Evolutionary conservation across 2,113 vertebrate genomes (phyloP).

Genomic region (Sylvilagus bachmani): DNA sequence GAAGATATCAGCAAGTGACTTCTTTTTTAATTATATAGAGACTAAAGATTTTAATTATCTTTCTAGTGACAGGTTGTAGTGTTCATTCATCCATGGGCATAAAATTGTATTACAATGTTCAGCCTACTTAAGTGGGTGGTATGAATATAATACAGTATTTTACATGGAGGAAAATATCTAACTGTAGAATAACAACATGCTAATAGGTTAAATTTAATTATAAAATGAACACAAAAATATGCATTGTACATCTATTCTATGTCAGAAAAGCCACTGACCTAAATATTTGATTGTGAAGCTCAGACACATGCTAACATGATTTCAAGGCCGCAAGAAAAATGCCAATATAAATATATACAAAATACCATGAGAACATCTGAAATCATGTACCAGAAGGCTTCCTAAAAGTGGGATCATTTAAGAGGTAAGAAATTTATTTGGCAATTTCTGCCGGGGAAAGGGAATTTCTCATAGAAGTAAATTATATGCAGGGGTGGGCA

Average conservation of each 20-base stretch:
- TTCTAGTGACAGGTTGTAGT: conserved; percentile 83
- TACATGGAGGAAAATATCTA: background rate
- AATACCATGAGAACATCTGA: background rate
- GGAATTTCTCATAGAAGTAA: background rate
- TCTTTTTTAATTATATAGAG: conserved; percentile 87
- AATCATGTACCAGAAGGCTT: background rate
- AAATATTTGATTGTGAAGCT: background rate
- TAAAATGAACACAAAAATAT: conserved; percentile 37
- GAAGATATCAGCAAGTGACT: conserved; percentile 84
- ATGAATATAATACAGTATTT: conserved; percentile 36
- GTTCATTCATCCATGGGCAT: conserved; percentile 83
- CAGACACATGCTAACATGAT: conserved; percentile 3
- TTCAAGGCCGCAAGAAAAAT: conserved; percentile 11
- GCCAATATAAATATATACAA: conserved; percentile 1
- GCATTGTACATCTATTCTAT: conserved; percentile 9
- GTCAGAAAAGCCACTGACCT: conserved; percentile 23
- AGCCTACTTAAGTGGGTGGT: conserved; percentile 43
- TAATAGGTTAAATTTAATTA: conserved; percentile 35
- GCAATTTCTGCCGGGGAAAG: background rate
- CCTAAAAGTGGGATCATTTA: background rate
- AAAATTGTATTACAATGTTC: conserved; percentile 76
- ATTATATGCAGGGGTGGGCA: background rate
- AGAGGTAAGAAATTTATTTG: background rate
- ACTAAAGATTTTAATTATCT: conserved; percentile 86
- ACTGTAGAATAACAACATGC: background rate